phyloP scores from a whole-genome alignment of 2,888 invertebrate species.

The Gonocerus acuteangulatus region DNA sequence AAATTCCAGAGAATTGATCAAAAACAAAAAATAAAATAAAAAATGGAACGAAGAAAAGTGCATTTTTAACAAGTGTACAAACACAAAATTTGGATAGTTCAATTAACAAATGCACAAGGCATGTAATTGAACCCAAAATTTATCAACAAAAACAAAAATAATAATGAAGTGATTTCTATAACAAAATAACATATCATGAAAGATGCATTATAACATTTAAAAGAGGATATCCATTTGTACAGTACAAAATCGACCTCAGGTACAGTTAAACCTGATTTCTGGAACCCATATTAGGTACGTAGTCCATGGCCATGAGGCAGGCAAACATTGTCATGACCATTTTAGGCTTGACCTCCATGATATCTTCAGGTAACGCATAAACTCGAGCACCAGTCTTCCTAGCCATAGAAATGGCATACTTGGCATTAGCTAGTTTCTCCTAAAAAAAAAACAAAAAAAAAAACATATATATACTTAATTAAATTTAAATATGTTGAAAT shows the following conservation, averaged over 20 bases:
- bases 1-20: too few relatives aligned
- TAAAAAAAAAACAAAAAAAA: slow-evolving; percentile 45
- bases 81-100: not conserved
- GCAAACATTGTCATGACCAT: slow-evolving; percentile 99
- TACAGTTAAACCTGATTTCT: slow-evolving; percentile 15
- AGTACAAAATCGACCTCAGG: not conserved
- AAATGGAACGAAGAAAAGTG: too few relatives aligned
- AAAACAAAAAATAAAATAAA: too few relatives aligned
- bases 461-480: not conserved
- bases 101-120: not conserved
- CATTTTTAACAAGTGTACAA: slow-evolving; percentile 15
- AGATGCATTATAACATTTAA: slow-evolving; percentile 1
- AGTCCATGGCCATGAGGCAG: slow-evolving; percentile 96
- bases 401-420: slow-evolving; percentile 97
- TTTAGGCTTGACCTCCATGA: slow-evolving; percentile 39
- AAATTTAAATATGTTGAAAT: too few relatives aligned
- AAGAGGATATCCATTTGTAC: not conserved
- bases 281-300: slow-evolving; percentile 76
- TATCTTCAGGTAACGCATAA: slow-evolving; percentile 69
- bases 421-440: slow-evolving; percentile 95
- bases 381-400: slow-evolving; percentile 95
- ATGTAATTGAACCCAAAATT: not conserved
- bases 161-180: not conserved
- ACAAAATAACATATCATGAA: not conserved
- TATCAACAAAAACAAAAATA: not conserved